Base-by-base conservation (phyloP, 1,140 invertebrate genomes). In the Lycorma delicatula region DNA sequence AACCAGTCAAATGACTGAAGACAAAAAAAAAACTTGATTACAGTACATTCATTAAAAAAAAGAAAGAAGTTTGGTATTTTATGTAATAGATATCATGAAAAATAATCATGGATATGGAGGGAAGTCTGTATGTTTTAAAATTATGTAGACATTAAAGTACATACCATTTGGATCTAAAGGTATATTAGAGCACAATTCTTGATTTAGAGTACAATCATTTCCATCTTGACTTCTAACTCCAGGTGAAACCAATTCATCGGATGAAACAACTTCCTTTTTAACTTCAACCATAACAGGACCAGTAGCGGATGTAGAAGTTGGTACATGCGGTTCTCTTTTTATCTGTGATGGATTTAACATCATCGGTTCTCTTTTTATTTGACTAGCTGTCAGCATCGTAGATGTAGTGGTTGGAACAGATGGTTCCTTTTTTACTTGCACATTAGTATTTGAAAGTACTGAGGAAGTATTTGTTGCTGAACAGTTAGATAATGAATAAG, bases 231-330 rank as follows among this genome's bases (percentile, higher is more conserved):
- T 29, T n/a, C 60, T 36, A 6, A 62, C 29, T 2, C 63, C 56
- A 70, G 75, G 47, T 72, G 71, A 56, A 71, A 77, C 59, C 75
- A 66, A 76, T 53, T 76, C 76, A 63, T 75, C 74, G 0, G 77
- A 75, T 11, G 71, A 72, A 23, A 71, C 67, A 5, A 77, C 71
- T 69, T 78, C 77, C 60, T 76, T 78, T 65, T 79, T 79, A 26
- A 78, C 73, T 38, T 67, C 66, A 16, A 64, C 59, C 29, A 52
- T 49, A 12, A 58, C 54, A 22, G 60, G 59, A 26, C 50, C 47
- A 22, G 51, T 65, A 59, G 50, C 36, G 26, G 48, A 38, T 11
- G 56, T 9, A 2, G 29, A 25, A 18, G 22, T 13, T 23, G 48
- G 25, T 6, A 6, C 6, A n/a, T 51, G 34, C 7, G 51, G 38